Percentiles rank a stretch among this genome's conserved stretches.
phyloP scores from a whole-genome alignment of 2,888 invertebrate species.

The Maniola hyperantus region DNA sequence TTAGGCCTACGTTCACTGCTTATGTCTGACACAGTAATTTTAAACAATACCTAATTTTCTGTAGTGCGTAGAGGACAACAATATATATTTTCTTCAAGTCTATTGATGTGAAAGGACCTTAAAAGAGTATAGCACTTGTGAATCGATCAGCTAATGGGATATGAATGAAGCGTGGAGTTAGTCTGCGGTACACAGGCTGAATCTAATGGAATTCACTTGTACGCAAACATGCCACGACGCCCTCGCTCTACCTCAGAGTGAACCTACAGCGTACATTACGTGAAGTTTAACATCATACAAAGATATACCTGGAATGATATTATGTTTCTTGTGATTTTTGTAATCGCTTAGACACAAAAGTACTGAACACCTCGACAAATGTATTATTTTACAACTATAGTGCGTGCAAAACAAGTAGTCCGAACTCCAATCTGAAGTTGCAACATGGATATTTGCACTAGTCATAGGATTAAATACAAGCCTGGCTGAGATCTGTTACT shows the following conservation, averaged over 20 bases:
- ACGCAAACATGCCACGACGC: constrained; percentile 78
- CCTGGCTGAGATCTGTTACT: no score
- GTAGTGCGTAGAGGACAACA: not conserved
- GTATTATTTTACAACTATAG: no score
- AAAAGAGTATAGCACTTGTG: constrained; percentile 69
- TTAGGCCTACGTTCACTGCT: no score
- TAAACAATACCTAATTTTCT: no score
- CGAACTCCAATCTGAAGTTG: no score
- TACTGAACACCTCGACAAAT: not conserved
- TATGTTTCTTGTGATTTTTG: not conserved
- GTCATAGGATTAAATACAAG: no score
- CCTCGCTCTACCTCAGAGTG: constrained; percentile 50
- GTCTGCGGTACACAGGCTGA: constrained; percentile 71
- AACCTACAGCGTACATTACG: constrained; percentile 28
- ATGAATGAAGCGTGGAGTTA: constrained; percentile 74
- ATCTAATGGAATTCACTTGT: constrained; percentile 82
- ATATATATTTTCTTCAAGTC: not conserved
- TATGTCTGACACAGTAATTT: no score
- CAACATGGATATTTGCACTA: no score
- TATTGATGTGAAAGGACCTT: constrained; percentile 24
- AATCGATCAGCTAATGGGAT: constrained; percentile 81
- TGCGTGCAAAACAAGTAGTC: no score
- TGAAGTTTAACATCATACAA: constrained; percentile 19
- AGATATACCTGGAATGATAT: constrained; percentile 4
- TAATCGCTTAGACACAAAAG: not conserved